Evolutionary conservation across 1,140 invertebrate species (phyloP).

Genomic region (Cheumatopsyche charites): DNA sequence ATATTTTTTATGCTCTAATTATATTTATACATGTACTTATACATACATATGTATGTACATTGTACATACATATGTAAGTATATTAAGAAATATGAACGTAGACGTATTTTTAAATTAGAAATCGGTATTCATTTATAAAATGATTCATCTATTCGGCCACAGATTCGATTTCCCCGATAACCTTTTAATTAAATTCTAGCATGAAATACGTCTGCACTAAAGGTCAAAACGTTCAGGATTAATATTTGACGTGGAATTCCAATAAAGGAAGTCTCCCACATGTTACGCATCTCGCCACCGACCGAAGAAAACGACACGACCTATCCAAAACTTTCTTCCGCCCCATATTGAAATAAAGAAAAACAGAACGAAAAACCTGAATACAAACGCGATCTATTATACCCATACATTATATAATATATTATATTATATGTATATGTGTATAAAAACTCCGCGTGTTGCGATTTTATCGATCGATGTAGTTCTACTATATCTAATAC

Average conservation of each 20-base stretch:
- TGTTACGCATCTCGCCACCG: background rate
- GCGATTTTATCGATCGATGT: too few species aligned
- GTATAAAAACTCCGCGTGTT: too few species aligned
- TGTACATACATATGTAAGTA: too few species aligned
- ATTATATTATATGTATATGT: too few species aligned
- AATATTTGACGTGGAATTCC: slow-evolving; percentile 35
- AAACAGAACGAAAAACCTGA: slow-evolving; percentile 5
- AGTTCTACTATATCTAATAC: too few species aligned
- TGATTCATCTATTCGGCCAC: slow-evolving; percentile 37
- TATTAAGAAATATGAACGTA: too few species aligned
- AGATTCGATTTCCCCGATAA: slow-evolving; percentile 28
- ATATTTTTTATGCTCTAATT: too few species aligned
- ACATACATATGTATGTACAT: too few species aligned
- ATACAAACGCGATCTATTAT: background rate
- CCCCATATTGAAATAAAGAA: slow-evolving; percentile 14
- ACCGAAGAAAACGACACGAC: background rate
- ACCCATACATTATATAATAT: too few species aligned
- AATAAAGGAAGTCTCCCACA: slow-evolving; percentile 42
- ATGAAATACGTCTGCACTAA: slow-evolving; percentile 24
- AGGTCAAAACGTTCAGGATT: slow-evolving; percentile 23
- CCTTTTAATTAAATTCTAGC: slow-evolving; percentile 44
- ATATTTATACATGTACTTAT: too few species aligned
- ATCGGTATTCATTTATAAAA: slow-evolving; percentile 11
- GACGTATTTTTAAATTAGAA: too few species aligned
- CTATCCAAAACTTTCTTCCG: slow-evolving; percentile 54